These are phyloP conservation scores for Rhyacophila evoluta DNA, from an alignment of 2,888 invertebrate species.

Conservation along the genomic window DNA sequence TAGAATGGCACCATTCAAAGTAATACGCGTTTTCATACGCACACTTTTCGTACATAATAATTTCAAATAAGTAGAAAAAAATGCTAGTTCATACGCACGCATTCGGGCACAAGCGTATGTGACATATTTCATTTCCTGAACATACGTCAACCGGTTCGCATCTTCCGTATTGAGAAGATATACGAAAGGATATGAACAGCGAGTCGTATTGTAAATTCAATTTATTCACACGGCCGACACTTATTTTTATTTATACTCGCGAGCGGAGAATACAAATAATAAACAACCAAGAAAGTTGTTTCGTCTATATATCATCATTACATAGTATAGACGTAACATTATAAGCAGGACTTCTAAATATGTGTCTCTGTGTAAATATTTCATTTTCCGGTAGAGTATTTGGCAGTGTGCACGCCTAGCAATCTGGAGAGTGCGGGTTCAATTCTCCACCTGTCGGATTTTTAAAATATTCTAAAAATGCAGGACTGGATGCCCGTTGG, in stretches of 20 bases:
- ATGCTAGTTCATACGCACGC: neutral
- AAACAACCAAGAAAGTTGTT: neutral
- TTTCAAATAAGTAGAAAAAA: neutral
- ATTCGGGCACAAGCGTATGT: neutral
- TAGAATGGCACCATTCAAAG: neutral
- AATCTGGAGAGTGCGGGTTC: too few species aligned
- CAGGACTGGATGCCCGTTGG: too few species aligned
- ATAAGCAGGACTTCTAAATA: too few species aligned
- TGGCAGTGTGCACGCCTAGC: too few species aligned
- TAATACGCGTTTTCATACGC: neutral
- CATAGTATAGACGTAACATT: too few species aligned
- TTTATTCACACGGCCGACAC: neutral
- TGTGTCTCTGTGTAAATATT: too few species aligned
- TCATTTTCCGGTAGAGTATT: too few species aligned
- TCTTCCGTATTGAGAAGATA: neutral
- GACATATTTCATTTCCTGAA: conserved; percentile 13
- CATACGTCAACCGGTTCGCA: neutral
- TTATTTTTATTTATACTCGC: neutral
- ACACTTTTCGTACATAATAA: neutral
- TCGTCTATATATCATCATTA: neutral
- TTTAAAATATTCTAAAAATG: too few species aligned
- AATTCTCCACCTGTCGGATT: too few species aligned
- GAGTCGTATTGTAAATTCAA: conserved; percentile 7
- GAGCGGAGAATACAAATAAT: neutral
- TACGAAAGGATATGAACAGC: neutral